phyloP scores from a whole-genome alignment of 2,113 vertebrate genomes.

The Heliornis fulica region DNA sequence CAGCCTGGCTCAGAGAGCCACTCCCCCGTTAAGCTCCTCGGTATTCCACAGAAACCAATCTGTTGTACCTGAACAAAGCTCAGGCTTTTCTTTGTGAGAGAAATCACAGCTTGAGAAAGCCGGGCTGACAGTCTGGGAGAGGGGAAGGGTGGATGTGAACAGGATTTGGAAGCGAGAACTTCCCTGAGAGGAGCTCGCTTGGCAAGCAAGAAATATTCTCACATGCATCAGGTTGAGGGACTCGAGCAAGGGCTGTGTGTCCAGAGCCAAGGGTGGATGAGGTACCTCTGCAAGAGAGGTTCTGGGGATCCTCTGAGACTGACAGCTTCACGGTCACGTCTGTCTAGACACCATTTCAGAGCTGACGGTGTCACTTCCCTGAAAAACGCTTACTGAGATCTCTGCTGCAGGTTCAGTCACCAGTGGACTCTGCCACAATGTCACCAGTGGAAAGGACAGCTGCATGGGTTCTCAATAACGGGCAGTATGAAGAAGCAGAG shows the following conservation, averaged over 20 bases:
- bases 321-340: too few relatives aligned
- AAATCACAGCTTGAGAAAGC: background rate
- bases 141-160: background rate
- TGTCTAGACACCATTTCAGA: too few relatives aligned
- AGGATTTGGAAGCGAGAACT: background rate
- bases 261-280: background rate
- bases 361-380: background rate
- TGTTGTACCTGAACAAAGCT: background rate
- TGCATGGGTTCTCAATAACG: constrained; percentile 95
- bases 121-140: background rate
- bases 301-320: background rate
- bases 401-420: constrained; percentile 81
- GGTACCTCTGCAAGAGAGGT: background rate
- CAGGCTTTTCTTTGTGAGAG: background rate
- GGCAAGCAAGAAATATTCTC: background rate
- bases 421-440: constrained; percentile 89
- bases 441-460: constrained; percentile 97
- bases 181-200: background rate
- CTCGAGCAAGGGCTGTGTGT: background rate
- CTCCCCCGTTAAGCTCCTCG: background rate
- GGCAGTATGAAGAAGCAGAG: constrained; percentile 90
- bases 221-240: background rate
- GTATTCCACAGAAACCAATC: background rate
- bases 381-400: background rate
- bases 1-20: background rate